phyloP scores from a whole-genome alignment of 2,888 invertebrate species.

The Dinocampus coccinellae region DNA sequence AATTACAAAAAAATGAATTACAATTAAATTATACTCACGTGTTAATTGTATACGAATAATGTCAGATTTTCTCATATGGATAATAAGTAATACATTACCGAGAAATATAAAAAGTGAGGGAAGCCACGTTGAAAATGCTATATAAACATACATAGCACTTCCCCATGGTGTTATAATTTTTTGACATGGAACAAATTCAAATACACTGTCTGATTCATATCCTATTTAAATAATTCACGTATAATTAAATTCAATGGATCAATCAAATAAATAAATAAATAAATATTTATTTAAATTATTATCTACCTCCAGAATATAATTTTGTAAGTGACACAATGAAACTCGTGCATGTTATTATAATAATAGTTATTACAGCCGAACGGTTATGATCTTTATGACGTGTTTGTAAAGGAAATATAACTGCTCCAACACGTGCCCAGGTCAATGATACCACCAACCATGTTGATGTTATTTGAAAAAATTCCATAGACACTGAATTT shows the following conservation, averaged over 20 bases:
- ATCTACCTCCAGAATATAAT: conserved; percentile 61
- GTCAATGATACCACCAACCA: conserved; percentile 67
- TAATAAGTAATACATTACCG: conserved; percentile 63
- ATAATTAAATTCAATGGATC: not conserved
- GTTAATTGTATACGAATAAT: conserved; percentile 54
- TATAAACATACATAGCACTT: conserved; percentile 61
- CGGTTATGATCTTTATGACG: conserved; percentile 45
- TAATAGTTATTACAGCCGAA: conserved; percentile 50
- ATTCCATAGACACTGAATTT: conserved; percentile 57
- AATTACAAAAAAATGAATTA: conserved; percentile 25
- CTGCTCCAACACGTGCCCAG: conserved; percentile 59
- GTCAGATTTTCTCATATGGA: conserved; percentile 56
- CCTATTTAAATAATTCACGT: conserved; percentile 48
- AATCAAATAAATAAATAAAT: not conserved
- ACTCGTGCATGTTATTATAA: conserved; percentile 50
- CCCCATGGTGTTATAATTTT: conserved; percentile 60
- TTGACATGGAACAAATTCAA: conserved; percentile 63
- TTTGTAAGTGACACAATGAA: conserved; percentile 60
- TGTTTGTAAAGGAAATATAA: conserved; percentile 55
- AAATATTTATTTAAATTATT: not conserved
- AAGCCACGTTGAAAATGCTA: conserved; percentile 66
- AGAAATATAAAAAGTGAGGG: conserved; percentile 63
- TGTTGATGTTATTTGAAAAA: conserved; percentile 65
- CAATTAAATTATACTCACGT: too few species aligned
- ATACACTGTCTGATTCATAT: conserved; percentile 67